Base-by-base conservation (phyloP, 2,888 invertebrate genomes). In the Epinotia demarniana region DNA sequence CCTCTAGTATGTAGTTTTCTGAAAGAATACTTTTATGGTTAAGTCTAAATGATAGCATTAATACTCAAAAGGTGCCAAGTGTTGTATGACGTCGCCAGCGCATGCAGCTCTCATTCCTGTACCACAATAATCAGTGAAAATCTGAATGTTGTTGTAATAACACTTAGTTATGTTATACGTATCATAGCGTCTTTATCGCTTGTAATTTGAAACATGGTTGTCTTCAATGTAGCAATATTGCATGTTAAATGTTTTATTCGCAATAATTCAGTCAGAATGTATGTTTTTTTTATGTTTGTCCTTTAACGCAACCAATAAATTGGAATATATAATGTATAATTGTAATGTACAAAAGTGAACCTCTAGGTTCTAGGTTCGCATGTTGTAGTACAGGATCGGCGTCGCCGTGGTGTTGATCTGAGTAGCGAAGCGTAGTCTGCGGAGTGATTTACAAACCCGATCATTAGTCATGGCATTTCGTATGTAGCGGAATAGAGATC, bases 61-160 rank as follows among this genome's bases (percentile, higher is more conserved):
- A 92, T 92, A 92, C 92, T 92, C 92, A 92, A 86, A 89, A 88
- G 90, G 91, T 91, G 90, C 87, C 88, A 87, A 88, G 86, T 82
- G 82, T 85, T 83, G 87, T 87, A 87, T 86, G 87, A 84, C 81
- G 83, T 81, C 82, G 82, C 82, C 81, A 78, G 79, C 81, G 82
- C 82, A 85, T 83, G 83, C 81, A 84, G 85, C 85, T 89, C 88
- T 92, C 92, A 92, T 92, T 93, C 92, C 92, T 90, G 86, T 89
- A 89, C 89, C 89, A 86, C 90, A 86, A 85, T 89, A 87, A 88
- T 87, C 85, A 85, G 86, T 86, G 85, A 57, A 83, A 84, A 87
- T 85, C 81, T 86, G 85, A 86, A 86, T 87, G 82, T 86, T 87
- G 75, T 77, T 77, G 72, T 74, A 77, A 71, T 64, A 70, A 69